phyloP scores from a whole-genome alignment of 2,113 vertebrate genomes.

The Corvus moneduloides region DNA sequence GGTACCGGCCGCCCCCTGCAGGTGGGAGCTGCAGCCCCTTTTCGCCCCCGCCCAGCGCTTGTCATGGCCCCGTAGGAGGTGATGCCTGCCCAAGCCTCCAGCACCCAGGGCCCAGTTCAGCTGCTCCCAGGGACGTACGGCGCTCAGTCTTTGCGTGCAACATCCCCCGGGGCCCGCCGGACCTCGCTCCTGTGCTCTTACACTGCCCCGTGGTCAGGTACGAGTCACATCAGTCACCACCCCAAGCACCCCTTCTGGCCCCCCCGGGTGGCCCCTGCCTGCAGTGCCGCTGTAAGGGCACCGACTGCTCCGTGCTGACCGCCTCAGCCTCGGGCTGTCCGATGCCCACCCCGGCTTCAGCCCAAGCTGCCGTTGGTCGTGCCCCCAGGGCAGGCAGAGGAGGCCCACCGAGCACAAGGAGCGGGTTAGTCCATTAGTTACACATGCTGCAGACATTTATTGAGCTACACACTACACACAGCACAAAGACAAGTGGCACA shows the following conservation, averaged over 20 bases:
- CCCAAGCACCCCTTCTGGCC: fast-evolving
- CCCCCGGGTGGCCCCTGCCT: fast-evolving
- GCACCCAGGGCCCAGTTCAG: too few relatives aligned
- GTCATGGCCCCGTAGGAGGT: fast-evolving
- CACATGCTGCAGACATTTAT: background rate
- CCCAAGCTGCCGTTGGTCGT: fast-evolving
- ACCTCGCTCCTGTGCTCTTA: background rate
- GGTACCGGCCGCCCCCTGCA: background rate
- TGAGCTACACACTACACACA: background rate
- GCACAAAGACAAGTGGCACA: background rate
- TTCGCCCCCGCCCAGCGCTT: background rate
- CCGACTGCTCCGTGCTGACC: fast-evolving
- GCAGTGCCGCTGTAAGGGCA: fast-evolving
- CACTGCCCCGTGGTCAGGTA: fast-evolving
- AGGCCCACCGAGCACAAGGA: fast-evolving
- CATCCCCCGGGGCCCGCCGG: background rate
- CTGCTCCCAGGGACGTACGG: background rate
- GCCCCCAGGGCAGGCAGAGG: background rate
- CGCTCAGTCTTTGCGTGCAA: fast-evolving
- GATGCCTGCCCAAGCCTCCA: background rate
- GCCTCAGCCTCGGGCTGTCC: fast-evolving
- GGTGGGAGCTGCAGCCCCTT: background rate
- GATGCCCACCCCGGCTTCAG: fast-evolving
- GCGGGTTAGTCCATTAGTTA: background rate
- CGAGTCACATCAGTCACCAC: background rate